Base-by-base conservation (phyloP, 35 echinoderm and acorn worm species). In the Strongylocentrotus purpuratus region DNA sequence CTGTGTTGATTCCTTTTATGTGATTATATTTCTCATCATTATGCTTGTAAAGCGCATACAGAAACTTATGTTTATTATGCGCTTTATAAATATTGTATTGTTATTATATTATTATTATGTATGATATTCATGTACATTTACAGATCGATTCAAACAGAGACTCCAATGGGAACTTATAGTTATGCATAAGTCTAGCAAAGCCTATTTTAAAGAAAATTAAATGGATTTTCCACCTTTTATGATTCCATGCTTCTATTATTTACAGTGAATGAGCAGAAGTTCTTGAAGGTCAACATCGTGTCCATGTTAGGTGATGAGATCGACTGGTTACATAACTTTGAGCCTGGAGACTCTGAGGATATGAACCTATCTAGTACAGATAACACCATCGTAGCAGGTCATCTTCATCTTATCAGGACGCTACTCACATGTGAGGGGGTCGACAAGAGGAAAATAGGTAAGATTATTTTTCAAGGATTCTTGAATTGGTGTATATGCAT, bases 251-350 rank as follows among this genome's bases (percentile, higher is more conserved):
- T 46, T 32, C 8, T 88, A 2, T 55, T 55, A 5, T 32, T 25
- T 31, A 15, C n/a, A 97, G 93, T 95, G 47, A 94, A 93, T 48
- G 96, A 97, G 46, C 98, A 99, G 92, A 97, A 94, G 47, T 96
- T 95, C 55, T 92, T 99, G 9, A 85, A 96, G 15, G 95, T 99
- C 47, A 98, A 98, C 33, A 96, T 96, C 3, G 78, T 94, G 48
- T 94, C 96, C 4, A 97, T 99, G 94, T 71, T 99, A 32, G 92
- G 96, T 46, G 98, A 99, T 96, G 98, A 99, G 92, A 97, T 98
- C 4, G 98, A 97, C 86, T 99, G 98, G 98, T 94, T 99, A 9
- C 94, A 98, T 87, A 99, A 97, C 95, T 99, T 99, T 98, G 98
- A 99, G 89, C 95, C 98, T 4, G 94, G 95, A 13, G 98, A 98